Evolutionary conservation across 2,888 invertebrate species (phyloP).

Genomic region (Drosophila melanosoma): DNA sequence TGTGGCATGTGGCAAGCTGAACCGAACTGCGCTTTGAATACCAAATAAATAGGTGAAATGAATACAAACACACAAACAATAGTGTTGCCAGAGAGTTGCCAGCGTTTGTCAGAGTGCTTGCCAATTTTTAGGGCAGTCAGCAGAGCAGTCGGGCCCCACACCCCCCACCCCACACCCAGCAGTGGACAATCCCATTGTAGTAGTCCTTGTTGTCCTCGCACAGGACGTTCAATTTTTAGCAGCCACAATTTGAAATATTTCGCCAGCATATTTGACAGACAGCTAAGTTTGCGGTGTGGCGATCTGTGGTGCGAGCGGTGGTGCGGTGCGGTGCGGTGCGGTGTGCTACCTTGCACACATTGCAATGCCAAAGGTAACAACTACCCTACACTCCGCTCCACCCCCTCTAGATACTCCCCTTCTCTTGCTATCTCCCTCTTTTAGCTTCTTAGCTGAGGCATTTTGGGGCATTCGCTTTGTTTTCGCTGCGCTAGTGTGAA

Average conservation of each 20-base stretch:
- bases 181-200: constrained; percentile 2
- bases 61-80: constrained; percentile 43
- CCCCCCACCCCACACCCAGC: constrained; percentile 6
- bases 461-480: constrained; percentile 49
- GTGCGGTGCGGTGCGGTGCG: neutral
- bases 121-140: constrained; percentile 41
- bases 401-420: neutral
- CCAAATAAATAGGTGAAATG: constrained; percentile 78
- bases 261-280: constrained; percentile 79
- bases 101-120: constrained; percentile 27
- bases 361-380: constrained; percentile 64
- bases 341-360: constrained; percentile 36
- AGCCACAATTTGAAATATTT: constrained; percentile 81
- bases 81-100: neutral
- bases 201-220: constrained; percentile 12
- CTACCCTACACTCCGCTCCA: neutral
- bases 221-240: constrained; percentile 75
- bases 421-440: neutral
- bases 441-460: constrained; percentile 13
- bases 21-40: constrained; percentile 74
- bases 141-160: neutral
- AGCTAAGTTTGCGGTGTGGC: constrained; percentile 72
- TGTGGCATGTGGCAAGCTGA: constrained; percentile 38
- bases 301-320: neutral
- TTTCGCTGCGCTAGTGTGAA: constrained; percentile 68